phyloP scores from a whole-genome alignment of 2,797 vertebrate species.

The Paedocypris micromegethes region DNA sequence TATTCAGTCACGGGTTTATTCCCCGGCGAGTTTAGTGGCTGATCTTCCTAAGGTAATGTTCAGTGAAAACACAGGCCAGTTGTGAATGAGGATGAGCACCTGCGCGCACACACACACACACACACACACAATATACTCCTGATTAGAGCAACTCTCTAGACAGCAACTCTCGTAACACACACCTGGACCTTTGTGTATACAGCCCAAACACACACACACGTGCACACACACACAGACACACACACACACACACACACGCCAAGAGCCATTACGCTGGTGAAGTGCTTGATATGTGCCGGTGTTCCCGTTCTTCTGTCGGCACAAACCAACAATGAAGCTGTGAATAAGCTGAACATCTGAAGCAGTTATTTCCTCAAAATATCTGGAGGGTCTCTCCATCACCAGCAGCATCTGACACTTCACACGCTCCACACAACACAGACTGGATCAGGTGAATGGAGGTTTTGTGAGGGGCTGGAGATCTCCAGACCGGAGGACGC shows the following conservation, averaged over 20 bases:
- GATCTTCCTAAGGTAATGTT: conserved; percentile 43
- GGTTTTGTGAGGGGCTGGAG: no score
- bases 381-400: no score
- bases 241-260: conserved; percentile 8
- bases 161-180: conserved; percentile 64
- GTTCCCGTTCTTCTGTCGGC: conserved; percentile 11
- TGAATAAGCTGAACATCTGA: no score
- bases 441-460: no score
- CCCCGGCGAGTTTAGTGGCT: not conserved
- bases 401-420: no score
- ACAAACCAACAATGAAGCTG: conserved; percentile 20
- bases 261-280: conserved; percentile 27
- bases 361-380: no score
- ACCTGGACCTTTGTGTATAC: conserved; percentile 38
- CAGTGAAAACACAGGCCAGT: conserved; percentile 43
- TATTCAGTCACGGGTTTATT: conserved; percentile 29
- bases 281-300: conserved; percentile 8
- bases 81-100: conserved; percentile 48
- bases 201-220: conserved; percentile 42
- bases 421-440: no score
- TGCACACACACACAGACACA: conserved; percentile 5
- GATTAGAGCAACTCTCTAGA: conserved; percentile 41
- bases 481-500: no score
- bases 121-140: conserved; percentile 70
- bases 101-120: conserved; percentile 64